Conservation (phyloP, 2,888 invertebrate species). For the Drosophila rellima region DNA sequence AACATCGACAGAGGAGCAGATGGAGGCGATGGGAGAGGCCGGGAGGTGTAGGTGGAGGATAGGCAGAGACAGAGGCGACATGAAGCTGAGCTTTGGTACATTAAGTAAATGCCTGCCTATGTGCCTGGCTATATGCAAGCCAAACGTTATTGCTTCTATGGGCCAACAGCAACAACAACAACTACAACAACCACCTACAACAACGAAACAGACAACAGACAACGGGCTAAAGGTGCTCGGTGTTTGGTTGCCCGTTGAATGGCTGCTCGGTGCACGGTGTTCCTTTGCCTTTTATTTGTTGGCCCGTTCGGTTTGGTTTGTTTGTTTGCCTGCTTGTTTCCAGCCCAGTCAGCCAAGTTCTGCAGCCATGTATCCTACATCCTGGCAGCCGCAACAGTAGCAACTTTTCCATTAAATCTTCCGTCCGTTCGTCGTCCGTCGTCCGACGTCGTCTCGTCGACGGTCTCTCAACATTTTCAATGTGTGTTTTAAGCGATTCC, state of each 20-base stretch:
- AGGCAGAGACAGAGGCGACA: conserved; percentile 8
- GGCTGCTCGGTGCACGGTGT: conserved; percentile 40
- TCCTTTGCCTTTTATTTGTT: conserved; percentile 75
- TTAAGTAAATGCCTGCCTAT: conserved; percentile 74
- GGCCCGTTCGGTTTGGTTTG: conserved; percentile 56
- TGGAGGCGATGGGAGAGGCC: not conserved
- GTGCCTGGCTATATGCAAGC: conserved; percentile 52
- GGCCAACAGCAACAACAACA: conserved; percentile 25
- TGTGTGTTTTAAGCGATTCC: conserved; percentile 36
- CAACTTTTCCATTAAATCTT: conserved; percentile 80
- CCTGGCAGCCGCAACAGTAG: conserved; percentile 48
- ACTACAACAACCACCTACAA: conserved; percentile 30
- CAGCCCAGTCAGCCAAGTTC: conserved; percentile 9
- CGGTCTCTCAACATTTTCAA: conserved; percentile 20
- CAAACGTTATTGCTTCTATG: conserved; percentile 61
- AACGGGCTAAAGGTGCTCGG: conserved; percentile 59
- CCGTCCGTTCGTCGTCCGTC: conserved; percentile 48
- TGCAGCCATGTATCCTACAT: conserved; percentile 18
- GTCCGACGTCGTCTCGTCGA: conserved; percentile 27
- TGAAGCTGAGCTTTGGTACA: conserved; percentile 36
- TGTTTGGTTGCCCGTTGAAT: conserved; percentile 22
- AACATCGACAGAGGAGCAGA: conserved; percentile 2
- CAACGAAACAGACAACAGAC: conserved; percentile 42
- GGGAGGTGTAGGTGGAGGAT: not conserved
- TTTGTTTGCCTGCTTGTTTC: conserved; percentile 43